A percentile compares a stretch with the other conserved stretches of the same genome.
Evolutionary conservation across 2,113 vertebrate species (phyloP).

Genomic region (Pygoscelis adeliae): DNA sequence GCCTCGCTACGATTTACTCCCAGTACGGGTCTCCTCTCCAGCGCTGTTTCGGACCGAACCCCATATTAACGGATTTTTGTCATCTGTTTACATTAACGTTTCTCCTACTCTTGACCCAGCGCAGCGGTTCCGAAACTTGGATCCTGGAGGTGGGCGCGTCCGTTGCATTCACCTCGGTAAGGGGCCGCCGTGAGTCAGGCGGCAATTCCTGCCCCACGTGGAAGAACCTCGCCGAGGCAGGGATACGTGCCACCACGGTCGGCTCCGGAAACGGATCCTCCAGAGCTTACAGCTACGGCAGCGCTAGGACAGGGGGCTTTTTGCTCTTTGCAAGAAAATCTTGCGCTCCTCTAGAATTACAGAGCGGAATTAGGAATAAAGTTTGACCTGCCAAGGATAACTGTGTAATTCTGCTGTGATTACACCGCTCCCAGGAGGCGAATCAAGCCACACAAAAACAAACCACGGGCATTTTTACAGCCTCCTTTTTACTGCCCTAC

Average conservation of each 20-base stretch:
- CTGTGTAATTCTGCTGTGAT: accelerated
- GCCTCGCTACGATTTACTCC: accelerated
- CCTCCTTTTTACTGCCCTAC: too few relatives aligned
- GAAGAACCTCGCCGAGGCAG: background rate
- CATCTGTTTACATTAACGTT: background rate
- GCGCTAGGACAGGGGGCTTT: background rate
- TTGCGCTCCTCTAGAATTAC: accelerated
- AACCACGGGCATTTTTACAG: accelerated
- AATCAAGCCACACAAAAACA: background rate
- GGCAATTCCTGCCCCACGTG: accelerated
- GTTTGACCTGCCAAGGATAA: background rate
- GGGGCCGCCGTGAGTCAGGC: background rate
- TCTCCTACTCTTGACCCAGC: background rate
- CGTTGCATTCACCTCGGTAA: accelerated
- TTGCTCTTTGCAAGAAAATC: background rate
- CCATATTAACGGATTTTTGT: background rate
- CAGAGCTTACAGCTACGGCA: background rate
- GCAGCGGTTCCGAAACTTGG: accelerated
- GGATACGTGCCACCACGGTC: accelerated
- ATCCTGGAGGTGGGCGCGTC: accelerated
- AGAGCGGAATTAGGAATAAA: background rate
- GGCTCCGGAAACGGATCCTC: background rate
- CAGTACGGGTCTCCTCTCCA: accelerated
- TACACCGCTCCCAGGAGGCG: accelerated
- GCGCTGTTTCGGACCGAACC: accelerated